Conservation (phyloP, 2,113 vertebrate species). For the Lontra canadensis region DNA sequence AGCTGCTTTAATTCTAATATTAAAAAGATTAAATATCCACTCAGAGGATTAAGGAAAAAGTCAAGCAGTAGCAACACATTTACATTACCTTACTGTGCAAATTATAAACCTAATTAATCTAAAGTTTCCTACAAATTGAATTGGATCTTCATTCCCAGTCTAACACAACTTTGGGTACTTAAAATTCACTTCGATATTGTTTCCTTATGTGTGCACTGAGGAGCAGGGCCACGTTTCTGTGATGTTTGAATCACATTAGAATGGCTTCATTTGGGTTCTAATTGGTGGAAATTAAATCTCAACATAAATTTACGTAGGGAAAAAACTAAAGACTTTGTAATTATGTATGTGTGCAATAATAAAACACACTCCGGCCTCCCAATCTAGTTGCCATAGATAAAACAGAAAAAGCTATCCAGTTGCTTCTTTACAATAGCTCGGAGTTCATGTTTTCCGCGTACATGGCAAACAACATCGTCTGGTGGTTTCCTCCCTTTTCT, state of each 20-base stretch:
- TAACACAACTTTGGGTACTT: constrained; percentile 80
- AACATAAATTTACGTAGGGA: constrained; percentile 76
- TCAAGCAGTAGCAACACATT: constrained; percentile 89
- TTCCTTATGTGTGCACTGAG: constrained; percentile 21
- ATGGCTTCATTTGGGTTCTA: constrained; percentile 80
- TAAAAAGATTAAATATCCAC: constrained; percentile 95
- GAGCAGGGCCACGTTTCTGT: constrained; percentile 55
- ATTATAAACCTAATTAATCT: constrained; percentile 94
- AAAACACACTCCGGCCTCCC: constrained; percentile 62
- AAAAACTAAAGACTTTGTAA: constrained; percentile 67
- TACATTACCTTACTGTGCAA: constrained; percentile 93
- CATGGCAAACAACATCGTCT: background rate
- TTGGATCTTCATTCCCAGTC: constrained; percentile 83
- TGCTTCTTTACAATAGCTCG: constrained; percentile 39
- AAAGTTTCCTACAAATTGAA: constrained; percentile 87
- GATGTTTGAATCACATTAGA: constrained; percentile 65
- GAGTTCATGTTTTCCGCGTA: background rate
- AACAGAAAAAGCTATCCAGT: background rate
- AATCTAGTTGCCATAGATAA: constrained; percentile 38
- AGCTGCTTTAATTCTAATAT: constrained; percentile 96
- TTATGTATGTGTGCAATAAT: constrained; percentile 41
- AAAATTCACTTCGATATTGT: constrained; percentile 73
- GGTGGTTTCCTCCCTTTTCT: background rate
- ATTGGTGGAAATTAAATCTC: constrained; percentile 82
- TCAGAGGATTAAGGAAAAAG: constrained; percentile 96